These are phyloP conservation scores for Sander vitreus DNA, from an alignment of 2,113 vertebrate genomes.

Conservation along the genomic window DNA sequence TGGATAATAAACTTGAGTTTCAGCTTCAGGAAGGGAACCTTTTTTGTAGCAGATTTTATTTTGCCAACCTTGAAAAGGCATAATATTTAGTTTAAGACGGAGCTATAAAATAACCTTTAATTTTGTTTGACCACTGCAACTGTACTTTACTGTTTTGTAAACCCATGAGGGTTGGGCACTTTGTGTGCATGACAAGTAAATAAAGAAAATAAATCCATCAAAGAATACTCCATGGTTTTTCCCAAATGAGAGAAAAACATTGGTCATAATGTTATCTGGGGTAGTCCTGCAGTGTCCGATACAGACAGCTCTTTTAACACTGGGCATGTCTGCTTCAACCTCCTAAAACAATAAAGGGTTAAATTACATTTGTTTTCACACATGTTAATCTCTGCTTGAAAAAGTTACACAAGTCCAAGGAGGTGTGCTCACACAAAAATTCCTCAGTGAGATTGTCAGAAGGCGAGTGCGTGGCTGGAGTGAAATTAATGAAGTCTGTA, in stretches of 20 bases:
- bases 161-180: too few relatives aligned
- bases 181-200: too few relatives aligned
- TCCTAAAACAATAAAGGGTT: conserved; percentile 75
- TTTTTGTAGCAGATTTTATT: too few relatives aligned
- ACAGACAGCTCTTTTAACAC: conserved; percentile 47
- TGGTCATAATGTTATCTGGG: conserved; percentile 13
- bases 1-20: too few relatives aligned
- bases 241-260: neutral
- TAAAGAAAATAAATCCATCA: too few relatives aligned
- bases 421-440: conserved; percentile 75
- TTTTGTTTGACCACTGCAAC: too few relatives aligned
- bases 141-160: too few relatives aligned
- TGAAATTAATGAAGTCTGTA: conserved; percentile 83
- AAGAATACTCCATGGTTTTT: neutral
- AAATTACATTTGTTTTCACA: conserved; percentile 82
- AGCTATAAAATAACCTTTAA: too few relatives aligned
- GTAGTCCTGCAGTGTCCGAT: neutral
- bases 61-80: too few relatives aligned
- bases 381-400: conserved; percentile 80
- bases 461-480: conserved; percentile 67
- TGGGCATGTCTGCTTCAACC: conserved; percentile 44
- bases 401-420: conserved; percentile 74
- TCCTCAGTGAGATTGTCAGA: conserved; percentile 74
- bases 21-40: too few relatives aligned
- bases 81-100: too few relatives aligned